phyloP scores from a whole-genome alignment of 1,140 invertebrate genomes.

The Diabrotica undecimpunctata region DNA sequence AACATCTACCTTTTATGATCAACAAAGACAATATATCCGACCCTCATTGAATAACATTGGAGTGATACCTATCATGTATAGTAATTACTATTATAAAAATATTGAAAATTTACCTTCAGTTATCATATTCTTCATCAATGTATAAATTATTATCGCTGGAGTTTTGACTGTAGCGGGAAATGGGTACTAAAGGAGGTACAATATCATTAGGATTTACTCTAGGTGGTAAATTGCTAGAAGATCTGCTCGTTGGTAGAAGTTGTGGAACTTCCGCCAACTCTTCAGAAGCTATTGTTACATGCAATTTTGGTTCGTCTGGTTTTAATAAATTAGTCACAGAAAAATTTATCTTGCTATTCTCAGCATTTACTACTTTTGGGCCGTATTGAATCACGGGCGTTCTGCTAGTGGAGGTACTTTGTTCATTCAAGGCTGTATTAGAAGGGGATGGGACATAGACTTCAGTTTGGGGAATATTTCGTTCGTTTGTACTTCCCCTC shows the following conservation, averaged over 20 bases:
- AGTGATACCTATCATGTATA: too few relatives aligned
- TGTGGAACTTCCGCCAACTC: slow-evolving; percentile 9
- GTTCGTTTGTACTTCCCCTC: background rate
- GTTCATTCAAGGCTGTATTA: slow-evolving; percentile 28
- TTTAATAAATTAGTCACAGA: slow-evolving; percentile 35
- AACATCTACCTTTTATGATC: too few relatives aligned
- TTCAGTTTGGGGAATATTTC: background rate
- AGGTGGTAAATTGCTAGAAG: slow-evolving; percentile 7
- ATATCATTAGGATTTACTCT: slow-evolving; percentile 12
- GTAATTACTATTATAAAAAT: too few relatives aligned
- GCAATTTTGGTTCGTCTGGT: slow-evolving; percentile 31
- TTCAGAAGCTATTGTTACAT: slow-evolving; percentile 28
- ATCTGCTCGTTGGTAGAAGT: slow-evolving; percentile 9
- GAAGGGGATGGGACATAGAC: background rate
- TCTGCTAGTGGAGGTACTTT: slow-evolving; percentile 34
- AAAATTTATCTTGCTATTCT: slow-evolving; percentile 33
- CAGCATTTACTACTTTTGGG: slow-evolving; percentile 32
- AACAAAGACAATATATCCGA: too few relatives aligned
- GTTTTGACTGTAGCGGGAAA: slow-evolving; percentile 36
- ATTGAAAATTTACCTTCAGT: slow-evolving; percentile 25
- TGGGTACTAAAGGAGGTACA: slow-evolving; percentile 40
- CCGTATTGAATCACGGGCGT: slow-evolving; percentile 43
- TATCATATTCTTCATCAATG: slow-evolving; percentile 49
- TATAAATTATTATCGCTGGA: slow-evolving; percentile 43
- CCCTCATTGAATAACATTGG: too few relatives aligned